Conservation (phyloP, 2,888 invertebrate genomes). For the Lottia scabra region DNA sequence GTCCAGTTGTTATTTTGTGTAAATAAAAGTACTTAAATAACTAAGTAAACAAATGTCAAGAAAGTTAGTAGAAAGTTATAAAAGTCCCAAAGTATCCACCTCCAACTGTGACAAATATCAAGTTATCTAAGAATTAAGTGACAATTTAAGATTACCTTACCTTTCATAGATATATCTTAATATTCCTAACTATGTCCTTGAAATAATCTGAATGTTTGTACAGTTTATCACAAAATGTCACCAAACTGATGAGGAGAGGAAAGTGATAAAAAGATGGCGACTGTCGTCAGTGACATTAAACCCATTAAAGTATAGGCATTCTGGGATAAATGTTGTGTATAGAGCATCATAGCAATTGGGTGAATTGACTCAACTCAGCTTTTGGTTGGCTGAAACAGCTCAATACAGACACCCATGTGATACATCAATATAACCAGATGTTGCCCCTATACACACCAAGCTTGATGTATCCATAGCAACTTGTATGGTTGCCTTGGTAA, state of each 20-base stretch:
- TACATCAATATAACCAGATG: slow-evolving; percentile 24
- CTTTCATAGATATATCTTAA: too few species aligned
- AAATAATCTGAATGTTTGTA: too few species aligned
- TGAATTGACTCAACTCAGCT: neutral
- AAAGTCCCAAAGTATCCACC: neutral
- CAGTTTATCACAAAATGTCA: slow-evolving; percentile 5
- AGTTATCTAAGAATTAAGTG: too few species aligned
- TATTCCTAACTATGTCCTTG: too few species aligned
- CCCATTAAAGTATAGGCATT: neutral
- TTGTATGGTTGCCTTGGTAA: slow-evolving; percentile 22
- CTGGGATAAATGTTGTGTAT: slow-evolving; percentile 3
- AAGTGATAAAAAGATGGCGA: slow-evolving; percentile 7
- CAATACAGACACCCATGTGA: slow-evolving; percentile 22
- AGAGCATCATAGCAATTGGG: slow-evolving; percentile 3
- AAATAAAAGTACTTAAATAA: neutral
- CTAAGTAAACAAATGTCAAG: neutral
- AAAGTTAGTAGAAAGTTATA: neutral
- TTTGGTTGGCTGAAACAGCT: slow-evolving; percentile 13
- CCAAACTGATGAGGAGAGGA: slow-evolving; percentile 7
- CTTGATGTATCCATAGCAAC: slow-evolving; percentile 27
- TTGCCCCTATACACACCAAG: slow-evolving; percentile 25
- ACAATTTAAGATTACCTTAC: too few species aligned
- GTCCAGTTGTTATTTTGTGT: neutral
- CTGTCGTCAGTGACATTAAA: slow-evolving; percentile 16
- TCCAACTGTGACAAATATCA: too few species aligned